A percentile compares a stretch with the other conserved stretches of the same genome.
These are phyloP conservation scores for Coenonympha arcania DNA, from an alignment of 2,888 invertebrate species.

Conservation along the genomic window DNA sequence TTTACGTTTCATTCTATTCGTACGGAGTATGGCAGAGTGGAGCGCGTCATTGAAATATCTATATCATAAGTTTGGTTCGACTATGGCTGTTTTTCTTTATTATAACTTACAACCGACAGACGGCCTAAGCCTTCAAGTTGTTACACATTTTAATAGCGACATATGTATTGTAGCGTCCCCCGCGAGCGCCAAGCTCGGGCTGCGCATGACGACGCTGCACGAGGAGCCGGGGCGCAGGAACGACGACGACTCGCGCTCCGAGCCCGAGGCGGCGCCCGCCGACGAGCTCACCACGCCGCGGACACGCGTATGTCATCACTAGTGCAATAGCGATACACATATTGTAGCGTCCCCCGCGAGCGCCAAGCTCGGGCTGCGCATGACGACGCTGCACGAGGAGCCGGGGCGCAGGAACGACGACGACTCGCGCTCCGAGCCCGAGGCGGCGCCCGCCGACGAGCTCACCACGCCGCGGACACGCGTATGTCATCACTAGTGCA, in stretches of 20 bases:
- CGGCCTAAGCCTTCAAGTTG: no score
- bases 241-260: constrained; percentile 69
- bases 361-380: constrained; percentile 87
- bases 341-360: constrained; percentile 76
- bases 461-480: constrained; percentile 56
- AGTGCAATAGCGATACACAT: neutral
- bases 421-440: constrained; percentile 69
- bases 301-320: constrained; percentile 52
- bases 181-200: constrained; percentile 86
- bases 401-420: constrained; percentile 69
- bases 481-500: constrained; percentile 47
- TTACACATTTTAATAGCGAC: neutral
- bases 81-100: no score
- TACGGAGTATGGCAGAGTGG: no score
- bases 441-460: constrained; percentile 56
- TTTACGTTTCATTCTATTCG: no score
- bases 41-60: no score
- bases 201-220: constrained; percentile 93
- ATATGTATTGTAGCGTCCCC: constrained; percentile 79
- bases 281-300: constrained; percentile 59
- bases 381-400: constrained; percentile 95
- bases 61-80: no score
- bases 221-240: constrained; percentile 81
- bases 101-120: no score
- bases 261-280: constrained; percentile 59